Percentiles rank a stretch among this genome's conserved stretches.
Evolutionary conservation across 2,113 vertebrate genomes (phyloP).

Genomic region (Corvus cornix): DNA sequence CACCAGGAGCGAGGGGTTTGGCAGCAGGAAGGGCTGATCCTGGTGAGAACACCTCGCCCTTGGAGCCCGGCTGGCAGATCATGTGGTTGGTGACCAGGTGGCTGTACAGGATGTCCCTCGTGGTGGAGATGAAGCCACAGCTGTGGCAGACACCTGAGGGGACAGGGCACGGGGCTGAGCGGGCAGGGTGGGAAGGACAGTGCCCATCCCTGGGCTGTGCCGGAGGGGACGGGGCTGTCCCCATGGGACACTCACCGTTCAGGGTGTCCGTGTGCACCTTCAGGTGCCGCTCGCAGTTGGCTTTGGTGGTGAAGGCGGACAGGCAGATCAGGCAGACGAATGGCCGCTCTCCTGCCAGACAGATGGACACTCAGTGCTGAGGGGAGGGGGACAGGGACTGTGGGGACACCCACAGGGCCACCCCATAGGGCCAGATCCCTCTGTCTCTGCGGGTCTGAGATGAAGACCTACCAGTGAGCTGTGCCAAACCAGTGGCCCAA

Average conservation of each 20-base stretch:
- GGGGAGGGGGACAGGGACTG: rapidly evolving
- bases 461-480: neutral
- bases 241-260: slow-evolving; percentile 68
- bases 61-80: slow-evolving; percentile 94
- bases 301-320: slow-evolving; percentile 97
- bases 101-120: slow-evolving; percentile 95
- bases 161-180: neutral
- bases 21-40: slow-evolving; percentile 74
- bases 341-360: slow-evolving; percentile 88
- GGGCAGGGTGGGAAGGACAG: neutral
- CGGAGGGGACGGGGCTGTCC: neutral
- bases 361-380: neutral
- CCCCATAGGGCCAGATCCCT: neutral
- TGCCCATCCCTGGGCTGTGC: neutral
- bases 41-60: slow-evolving; percentile 85
- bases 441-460: neutral
- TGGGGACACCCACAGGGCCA: rapidly evolving
- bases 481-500: neutral
- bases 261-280: slow-evolving; percentile 96
- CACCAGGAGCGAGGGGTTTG: slow-evolving; percentile 81
- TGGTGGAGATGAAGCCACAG: slow-evolving; percentile 95
- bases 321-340: slow-evolving; percentile 97
- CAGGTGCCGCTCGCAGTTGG: slow-evolving; percentile 97
- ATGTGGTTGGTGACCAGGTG: slow-evolving; percentile 96
- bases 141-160: slow-evolving; percentile 88